Evolutionary conservation across 2,113 vertebrate genomes (phyloP).

Genomic region (Cyprinodon brontotheroides): DNA sequence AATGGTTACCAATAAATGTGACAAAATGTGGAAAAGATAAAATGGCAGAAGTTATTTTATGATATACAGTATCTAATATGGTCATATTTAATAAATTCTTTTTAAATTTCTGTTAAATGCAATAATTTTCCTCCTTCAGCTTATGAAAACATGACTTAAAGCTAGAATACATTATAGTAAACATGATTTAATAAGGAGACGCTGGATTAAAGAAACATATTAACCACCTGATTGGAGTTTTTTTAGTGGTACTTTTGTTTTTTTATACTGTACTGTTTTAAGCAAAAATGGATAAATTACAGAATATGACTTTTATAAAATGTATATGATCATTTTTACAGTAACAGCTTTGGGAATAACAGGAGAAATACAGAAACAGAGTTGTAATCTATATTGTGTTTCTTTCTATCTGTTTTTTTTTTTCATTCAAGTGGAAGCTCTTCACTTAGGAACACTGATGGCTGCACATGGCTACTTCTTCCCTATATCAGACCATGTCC

Average conservation of each 20-base stretch:
- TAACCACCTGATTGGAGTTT: no score
- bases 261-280: no score
- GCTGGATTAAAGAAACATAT: no score
- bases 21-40: not conserved
- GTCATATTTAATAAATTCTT: no score
- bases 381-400: conserved; percentile 14
- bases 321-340: conserved; percentile 9
- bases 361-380: not conserved
- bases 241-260: no score
- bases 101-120: no score
- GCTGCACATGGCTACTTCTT: conserved; percentile 98
- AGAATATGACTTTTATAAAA: not conserved
- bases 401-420: conserved; percentile 46
- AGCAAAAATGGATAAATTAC: not conserved
- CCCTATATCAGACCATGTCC: conserved; percentile 96
- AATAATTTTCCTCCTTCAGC: no score
- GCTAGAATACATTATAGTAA: no score
- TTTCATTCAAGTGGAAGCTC: conserved; percentile 86
- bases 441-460: conserved; percentile 95
- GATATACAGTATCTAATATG: no score
- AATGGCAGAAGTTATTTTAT: no score
- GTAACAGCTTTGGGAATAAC: not conserved
- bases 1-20: not conserved
- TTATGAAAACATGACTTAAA: no score
- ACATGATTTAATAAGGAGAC: no score